Base-by-base conservation (phyloP, 2,113 vertebrate species). In the Tragelaphus scriptus region DNA sequence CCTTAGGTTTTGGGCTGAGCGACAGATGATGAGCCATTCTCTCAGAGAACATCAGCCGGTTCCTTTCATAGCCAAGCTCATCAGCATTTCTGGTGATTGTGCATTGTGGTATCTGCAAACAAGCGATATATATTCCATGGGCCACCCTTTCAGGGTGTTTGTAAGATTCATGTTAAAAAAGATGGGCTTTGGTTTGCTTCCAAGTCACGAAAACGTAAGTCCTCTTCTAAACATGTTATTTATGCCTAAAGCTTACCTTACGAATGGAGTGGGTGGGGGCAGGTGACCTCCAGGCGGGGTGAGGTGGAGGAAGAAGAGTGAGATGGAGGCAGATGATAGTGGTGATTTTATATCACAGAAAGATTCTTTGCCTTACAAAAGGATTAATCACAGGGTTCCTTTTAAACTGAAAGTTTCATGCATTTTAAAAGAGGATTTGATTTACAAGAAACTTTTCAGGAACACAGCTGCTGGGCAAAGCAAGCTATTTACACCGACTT, bases 381-480 rank as follows among this genome's bases (percentile, higher is more conserved):
- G 91, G 56, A 91, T 94, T 97, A 94, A 96, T 97, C 92, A 95
- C n/a, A 93, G 80, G 85, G 28, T 88, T 96, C 84, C 80, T 91
- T 90, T 95, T 89, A 88, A 96, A 80, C 17, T 5, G 63, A 94
- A 80, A 95, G 89, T 97, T 97, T 88, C 93, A 82, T 97, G 95
- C 89, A 96, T 97, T 98, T 97, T 93, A 96, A 95, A 97, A 97
- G 81, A 98, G 97, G 90, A 96, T 95, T 98, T 97, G 95, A 98
- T 98, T 97, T 97, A 94, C 58, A 95, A 88, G 96, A 98, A 97
- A 96, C 90, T 97, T 95, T 96, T 95, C 96, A 96, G 85, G 80
- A 96, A 88, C 92, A 81, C 97, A 98, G 97, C 95, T 97, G 97
- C 89, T 68, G 79, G 89, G 96, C 65, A 90, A 95, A 97, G 97